phyloP scores from a whole-genome alignment of 2,888 invertebrate species.

The Caradrina kadenii region DNA sequence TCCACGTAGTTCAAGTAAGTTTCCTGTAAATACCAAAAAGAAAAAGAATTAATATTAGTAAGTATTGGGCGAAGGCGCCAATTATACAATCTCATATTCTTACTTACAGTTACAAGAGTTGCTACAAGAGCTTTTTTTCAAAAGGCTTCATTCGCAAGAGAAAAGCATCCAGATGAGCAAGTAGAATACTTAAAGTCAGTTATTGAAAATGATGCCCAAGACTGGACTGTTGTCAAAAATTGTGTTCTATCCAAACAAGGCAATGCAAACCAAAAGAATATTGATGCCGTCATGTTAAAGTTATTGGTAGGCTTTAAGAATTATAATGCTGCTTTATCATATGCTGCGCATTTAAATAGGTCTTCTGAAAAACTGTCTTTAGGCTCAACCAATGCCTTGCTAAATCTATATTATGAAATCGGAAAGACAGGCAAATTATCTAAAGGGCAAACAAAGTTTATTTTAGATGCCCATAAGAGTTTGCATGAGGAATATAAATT shows the following conservation, averaged over 20 bases:
- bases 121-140: conserved; percentile 53
- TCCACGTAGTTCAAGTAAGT: conserved; percentile 63
- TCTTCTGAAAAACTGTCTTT: conserved; percentile 88
- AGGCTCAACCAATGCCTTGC: conserved; percentile 90
- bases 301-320: conserved; percentile 84
- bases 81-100: background rate
- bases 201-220: conserved; percentile 67
- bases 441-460: conserved; percentile 87
- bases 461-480: conserved; percentile 86
- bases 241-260: conserved; percentile 79
- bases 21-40: background rate
- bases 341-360: conserved; percentile 89
- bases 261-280: conserved; percentile 85
- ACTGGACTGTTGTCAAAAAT: conserved; percentile 84
- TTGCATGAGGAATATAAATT: conserved; percentile 89
- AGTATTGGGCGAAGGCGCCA: background rate
- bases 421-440: conserved; percentile 74
- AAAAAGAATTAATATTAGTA: background rate
- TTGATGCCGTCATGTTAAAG: conserved; percentile 91
- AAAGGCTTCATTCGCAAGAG: conserved; percentile 31
- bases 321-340: conserved; percentile 89
- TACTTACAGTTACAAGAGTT: conserved; percentile 66
- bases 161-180: conserved; percentile 67
- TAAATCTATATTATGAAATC: conserved; percentile 88
- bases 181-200: conserved; percentile 76